These are phyloP conservation scores for Mactra quadrangularis DNA, from an alignment of 1,140 invertebrate genomes.

Conservation along the genomic window DNA sequence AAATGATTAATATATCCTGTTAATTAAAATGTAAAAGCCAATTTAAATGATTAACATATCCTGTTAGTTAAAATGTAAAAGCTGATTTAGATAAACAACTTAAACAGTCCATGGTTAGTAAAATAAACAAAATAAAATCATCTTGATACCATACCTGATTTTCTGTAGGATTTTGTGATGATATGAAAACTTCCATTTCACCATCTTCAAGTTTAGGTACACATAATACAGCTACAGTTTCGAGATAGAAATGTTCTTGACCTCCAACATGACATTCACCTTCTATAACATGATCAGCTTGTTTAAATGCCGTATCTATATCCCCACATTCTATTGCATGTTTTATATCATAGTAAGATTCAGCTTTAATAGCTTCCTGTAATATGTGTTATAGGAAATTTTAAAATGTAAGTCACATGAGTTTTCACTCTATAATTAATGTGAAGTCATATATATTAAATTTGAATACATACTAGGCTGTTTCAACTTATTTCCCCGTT, in stretches of 20 bases:
- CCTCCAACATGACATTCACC: constrained; percentile 92
- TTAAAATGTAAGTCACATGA: no score
- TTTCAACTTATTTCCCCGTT: no score
- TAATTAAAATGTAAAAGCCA: no score
- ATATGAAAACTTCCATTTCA: constrained; percentile 93
- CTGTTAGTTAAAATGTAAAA: no score
- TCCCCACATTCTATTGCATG: constrained; percentile 87
- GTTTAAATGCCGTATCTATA: constrained; percentile 87
- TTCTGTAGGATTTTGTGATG: constrained; percentile 93
- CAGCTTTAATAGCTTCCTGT: constrained; percentile 72
- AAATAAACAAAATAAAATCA: background rate
- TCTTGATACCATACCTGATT: constrained; percentile 84
- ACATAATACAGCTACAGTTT: constrained; percentile 90
- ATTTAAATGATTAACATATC: no score
- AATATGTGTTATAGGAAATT: constrained; percentile 1
- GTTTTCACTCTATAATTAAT: no score
- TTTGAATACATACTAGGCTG: no score
- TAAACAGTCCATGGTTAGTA: no score
- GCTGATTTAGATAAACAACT: no score
- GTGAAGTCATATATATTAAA: no score
- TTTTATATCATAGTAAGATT: constrained; percentile 62
- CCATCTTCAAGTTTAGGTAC: constrained; percentile 91
- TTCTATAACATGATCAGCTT: constrained; percentile 85
- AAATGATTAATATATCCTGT: no score
- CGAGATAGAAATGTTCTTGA: constrained; percentile 98